Evolutionary conservation across 1,140 invertebrate species (phyloP).

Genomic region (Penaeus vannamei): DNA sequence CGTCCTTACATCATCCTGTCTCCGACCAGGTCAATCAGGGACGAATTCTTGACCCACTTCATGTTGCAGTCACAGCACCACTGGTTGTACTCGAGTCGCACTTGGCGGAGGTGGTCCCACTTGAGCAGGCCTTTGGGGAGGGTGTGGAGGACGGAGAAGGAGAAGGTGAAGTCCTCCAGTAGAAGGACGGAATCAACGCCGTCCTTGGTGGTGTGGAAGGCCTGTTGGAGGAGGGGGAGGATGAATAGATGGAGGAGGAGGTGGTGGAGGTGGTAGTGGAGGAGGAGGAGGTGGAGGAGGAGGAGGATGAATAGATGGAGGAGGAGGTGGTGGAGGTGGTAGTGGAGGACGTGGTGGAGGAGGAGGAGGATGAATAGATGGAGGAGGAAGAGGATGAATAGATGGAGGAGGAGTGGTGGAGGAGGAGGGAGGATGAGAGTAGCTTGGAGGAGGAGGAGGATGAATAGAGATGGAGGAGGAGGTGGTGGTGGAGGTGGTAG

Average conservation of each 20-base stretch:
- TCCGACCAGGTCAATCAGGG: background rate
- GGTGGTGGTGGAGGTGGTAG: too few relatives aligned
- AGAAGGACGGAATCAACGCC: background rate
- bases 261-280: background rate
- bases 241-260: too few relatives aligned
- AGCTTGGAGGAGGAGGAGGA: too few relatives aligned
- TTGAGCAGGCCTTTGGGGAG: constrained; percentile 49
- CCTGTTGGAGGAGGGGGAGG: background rate
- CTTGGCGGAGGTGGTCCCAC: constrained; percentile 41
- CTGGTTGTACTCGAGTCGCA: constrained; percentile 41
- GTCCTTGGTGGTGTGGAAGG: constrained; percentile 35
- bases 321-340: too few relatives aligned
- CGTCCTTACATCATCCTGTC: constrained; percentile 50
- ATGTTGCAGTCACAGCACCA: constrained; percentile 61
- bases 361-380: too few relatives aligned
- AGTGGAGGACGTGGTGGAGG: too few relatives aligned
- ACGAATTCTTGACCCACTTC: constrained; percentile 55
- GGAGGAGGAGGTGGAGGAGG: background rate
- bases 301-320: background rate
- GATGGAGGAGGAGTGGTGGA: too few relatives aligned
- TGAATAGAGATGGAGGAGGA: too few relatives aligned
- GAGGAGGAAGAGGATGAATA: too few relatives aligned
- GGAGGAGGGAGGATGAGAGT: too few relatives aligned
- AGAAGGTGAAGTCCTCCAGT: constrained; percentile 45
- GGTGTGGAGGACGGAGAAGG: constrained; percentile 47